Percentiles rank a stretch among this genome's conserved stretches.
These are phyloP conservation scores for Caradrina kadenii DNA, from an alignment of 2,888 invertebrate genomes.

Conservation along the genomic window DNA sequence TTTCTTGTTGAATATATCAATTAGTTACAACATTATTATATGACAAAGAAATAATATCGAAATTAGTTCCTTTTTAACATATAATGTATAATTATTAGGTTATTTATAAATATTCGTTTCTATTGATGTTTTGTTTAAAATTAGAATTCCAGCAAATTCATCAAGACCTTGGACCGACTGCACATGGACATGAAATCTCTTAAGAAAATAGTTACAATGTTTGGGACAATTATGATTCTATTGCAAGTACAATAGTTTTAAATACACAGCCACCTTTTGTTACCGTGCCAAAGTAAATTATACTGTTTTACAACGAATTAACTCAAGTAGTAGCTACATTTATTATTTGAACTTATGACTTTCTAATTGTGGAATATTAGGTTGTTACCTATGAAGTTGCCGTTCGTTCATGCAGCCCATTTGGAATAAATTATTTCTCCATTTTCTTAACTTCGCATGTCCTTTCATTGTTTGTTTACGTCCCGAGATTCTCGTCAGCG, in stretches of 20 bases:
- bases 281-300: not conserved
- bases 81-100: not conserved
- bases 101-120: not conserved
- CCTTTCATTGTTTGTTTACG: conserved; percentile 5
- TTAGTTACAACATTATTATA: not conserved
- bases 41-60: not conserved
- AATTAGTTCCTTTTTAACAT: conserved; percentile 1
- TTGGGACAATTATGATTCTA: not conserved
- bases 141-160: not conserved
- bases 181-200: not conserved
- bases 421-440: not conserved
- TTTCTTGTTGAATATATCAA: not conserved
- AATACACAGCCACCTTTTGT: not conserved
- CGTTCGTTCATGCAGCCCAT: not conserved
- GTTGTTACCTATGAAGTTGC: conserved; percentile 39
- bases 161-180: not conserved
- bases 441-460: conserved; percentile 12
- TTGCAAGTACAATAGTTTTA: not conserved
- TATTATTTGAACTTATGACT: not conserved
- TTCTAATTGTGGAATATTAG: conserved; percentile 3
- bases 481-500: conserved; percentile 12
- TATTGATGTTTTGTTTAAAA: not conserved
- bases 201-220: too few relatives aligned
- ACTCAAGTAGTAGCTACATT: not conserved
- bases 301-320: not conserved